Percentiles rank a stretch among this genome's conserved stretches.
Conservation (phyloP, 2,113 vertebrate genomes). For the Rostratula benghalensis region DNA sequence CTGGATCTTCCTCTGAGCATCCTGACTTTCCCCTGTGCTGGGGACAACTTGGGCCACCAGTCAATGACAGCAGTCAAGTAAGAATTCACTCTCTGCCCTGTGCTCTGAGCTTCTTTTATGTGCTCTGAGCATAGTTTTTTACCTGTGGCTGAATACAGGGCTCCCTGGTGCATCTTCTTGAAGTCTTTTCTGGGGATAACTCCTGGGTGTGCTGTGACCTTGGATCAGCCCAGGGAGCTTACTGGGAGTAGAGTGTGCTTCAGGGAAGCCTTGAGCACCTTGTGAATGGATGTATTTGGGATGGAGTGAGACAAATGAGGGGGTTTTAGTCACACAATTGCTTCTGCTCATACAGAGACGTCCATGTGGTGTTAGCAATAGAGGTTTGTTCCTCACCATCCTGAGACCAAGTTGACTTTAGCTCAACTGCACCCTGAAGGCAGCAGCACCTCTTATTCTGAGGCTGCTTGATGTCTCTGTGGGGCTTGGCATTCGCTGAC, state of each 20-base stretch:
- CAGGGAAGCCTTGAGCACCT: neutral
- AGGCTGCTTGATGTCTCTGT: conserved; percentile 1
- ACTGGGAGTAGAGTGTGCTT: neutral
- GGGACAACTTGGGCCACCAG: too few species aligned
- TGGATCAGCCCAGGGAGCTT: neutral
- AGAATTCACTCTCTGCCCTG: neutral
- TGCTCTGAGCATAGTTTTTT: neutral
- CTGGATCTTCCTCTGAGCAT: neutral
- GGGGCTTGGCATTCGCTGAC: neutral
- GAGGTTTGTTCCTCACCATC: neutral
- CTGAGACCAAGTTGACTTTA: neutral
- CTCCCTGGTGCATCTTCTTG: too few species aligned
- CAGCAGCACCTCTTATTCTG: neutral
- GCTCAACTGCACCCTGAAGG: neutral
- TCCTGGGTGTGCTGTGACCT: neutral
- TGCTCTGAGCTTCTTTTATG: neutral
- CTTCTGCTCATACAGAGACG: neutral
- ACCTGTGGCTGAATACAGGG: rapidly evolving
- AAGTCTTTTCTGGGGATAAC: neutral
- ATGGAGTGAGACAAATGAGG: neutral
- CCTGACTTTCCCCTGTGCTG: neutral
- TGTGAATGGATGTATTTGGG: neutral
- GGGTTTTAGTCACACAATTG: neutral
- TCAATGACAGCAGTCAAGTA: neutral
- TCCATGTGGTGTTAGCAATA: rapidly evolving